phyloP scores from a whole-genome alignment of 2,888 invertebrate species.

The Hirtodrosophila duncani region DNA sequence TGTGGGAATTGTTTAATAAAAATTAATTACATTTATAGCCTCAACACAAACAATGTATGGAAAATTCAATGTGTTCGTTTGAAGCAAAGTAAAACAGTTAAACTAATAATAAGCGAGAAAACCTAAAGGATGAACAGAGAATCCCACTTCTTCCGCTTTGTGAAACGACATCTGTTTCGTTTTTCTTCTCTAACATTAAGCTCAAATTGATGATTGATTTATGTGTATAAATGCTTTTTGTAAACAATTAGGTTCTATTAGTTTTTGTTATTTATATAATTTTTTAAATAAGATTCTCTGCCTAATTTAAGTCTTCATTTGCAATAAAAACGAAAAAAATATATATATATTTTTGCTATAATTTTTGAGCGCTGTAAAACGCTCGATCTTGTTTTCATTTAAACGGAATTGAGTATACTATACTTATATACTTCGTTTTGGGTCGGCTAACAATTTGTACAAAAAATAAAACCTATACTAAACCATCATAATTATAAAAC shows the following conservation, averaged over 20 bases:
- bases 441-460: too few relatives aligned
- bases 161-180: too few relatives aligned
- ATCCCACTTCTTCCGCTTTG: constrained; percentile 74
- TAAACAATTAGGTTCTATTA: constrained; percentile 44
- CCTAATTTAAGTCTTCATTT: constrained; percentile 50
- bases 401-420: too few relatives aligned
- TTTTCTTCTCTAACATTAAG: constrained; percentile 27
- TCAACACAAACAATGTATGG: too few relatives aligned
- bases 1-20: too few relatives aligned
- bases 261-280: constrained; percentile 55
- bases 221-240: too few relatives aligned
- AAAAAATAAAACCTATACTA: constrained; percentile 6
- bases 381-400: not conserved
- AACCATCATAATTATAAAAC: not conserved
- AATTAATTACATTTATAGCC: too few relatives aligned
- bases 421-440: too few relatives aligned
- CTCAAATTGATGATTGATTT: too few relatives aligned
- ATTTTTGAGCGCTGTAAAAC: constrained; percentile 9
- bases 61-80: constrained; percentile 43
- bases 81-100: not conserved
- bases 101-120: constrained; percentile 4
- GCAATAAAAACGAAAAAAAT: constrained; percentile 41
- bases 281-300: constrained; percentile 28
- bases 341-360: constrained; percentile 36
- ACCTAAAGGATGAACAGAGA: constrained; percentile 19